Conservation (phyloP, 2,113 vertebrate genomes). For the Scolopax mira region DNA sequence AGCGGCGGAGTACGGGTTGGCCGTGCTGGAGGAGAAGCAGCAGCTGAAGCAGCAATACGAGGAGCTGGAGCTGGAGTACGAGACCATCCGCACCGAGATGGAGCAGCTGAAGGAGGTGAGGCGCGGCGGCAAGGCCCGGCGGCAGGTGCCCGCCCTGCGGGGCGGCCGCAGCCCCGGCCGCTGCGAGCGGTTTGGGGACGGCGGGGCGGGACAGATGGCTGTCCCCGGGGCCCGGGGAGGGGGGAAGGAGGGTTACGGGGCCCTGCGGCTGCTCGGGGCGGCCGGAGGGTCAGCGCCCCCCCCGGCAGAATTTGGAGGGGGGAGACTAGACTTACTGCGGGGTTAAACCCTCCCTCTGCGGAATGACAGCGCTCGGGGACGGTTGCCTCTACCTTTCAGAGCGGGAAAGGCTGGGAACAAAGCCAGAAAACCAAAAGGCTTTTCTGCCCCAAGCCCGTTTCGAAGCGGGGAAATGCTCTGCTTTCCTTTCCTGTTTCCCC, state of each 20-base stretch:
- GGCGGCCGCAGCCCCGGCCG: not conserved
- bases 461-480: too few species aligned
- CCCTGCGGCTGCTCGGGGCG: not conserved
- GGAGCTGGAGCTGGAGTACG: slow-evolving; percentile 90
- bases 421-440: not conserved
- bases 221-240: too few species aligned
- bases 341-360: not conserved
- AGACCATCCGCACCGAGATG: slow-evolving; percentile 87
- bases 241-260: too few species aligned
- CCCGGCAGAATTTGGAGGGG: too few species aligned
- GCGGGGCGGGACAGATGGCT: not conserved
- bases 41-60: slow-evolving; percentile 91
- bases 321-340: too few species aligned
- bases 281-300: too few species aligned
- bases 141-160: not conserved
- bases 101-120: slow-evolving; percentile 95
- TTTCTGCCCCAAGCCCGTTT: not conserved
- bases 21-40: slow-evolving; percentile 96
- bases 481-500: too few species aligned
- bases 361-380: not conserved
- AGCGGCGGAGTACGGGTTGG: slow-evolving; percentile 95
- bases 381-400: not conserved
- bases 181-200: not conserved
- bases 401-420: too few species aligned
- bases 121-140: not conserved